Base-by-base conservation (phyloP, 2,797 vertebrate species). In the Diplodus puntazzo region DNA sequence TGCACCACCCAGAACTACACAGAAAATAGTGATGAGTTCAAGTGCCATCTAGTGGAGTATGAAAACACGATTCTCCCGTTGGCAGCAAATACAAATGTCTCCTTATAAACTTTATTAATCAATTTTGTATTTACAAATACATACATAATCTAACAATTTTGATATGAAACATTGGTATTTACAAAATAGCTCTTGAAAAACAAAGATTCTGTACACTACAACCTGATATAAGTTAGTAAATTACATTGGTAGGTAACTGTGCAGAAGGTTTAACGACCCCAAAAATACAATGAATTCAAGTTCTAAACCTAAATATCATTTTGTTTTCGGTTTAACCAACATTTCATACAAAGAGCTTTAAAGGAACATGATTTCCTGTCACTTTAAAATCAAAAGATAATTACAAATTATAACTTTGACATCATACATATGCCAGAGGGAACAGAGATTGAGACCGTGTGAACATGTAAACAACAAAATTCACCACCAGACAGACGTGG, bases 41-140 rank as follows among this genome's bases (percentile, higher is more conserved):
- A 64, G 48, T 25, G 39, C 75, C 75, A 62, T 67, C 75, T 82
- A 61, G 59, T 87, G 85, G 82, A 52, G 21, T 1, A 80, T 66
- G 21, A 64, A 75, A 65, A 77, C 9, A 63, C 9, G 17, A n/a
- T 50, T 63, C 30, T 61, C 49, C 12, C 75, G 43, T 54, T 78
- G 52, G 69, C 70, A 79, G 49, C 76, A 87, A 70, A 88, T 86
- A 66, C 63, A 87, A 89, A 91, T 57, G 67, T 91, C 85, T 93
- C 75, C 91, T 94, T 94, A 95, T 93, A 95, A 96, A 95, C 90
- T 95, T 96, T 96, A 95, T 94, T 96, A 92, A 92, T 93, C 87
- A 90, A 88, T 87, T 94, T 90, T 93, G 63, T 94, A 95, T 96
- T 93, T 96, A 96, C 95, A 96, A 90, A 94, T 95, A 96, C 94